Evolutionary conservation across 2,797 vertebrate species (phyloP).

Genomic region (Lemur catta): DNA sequence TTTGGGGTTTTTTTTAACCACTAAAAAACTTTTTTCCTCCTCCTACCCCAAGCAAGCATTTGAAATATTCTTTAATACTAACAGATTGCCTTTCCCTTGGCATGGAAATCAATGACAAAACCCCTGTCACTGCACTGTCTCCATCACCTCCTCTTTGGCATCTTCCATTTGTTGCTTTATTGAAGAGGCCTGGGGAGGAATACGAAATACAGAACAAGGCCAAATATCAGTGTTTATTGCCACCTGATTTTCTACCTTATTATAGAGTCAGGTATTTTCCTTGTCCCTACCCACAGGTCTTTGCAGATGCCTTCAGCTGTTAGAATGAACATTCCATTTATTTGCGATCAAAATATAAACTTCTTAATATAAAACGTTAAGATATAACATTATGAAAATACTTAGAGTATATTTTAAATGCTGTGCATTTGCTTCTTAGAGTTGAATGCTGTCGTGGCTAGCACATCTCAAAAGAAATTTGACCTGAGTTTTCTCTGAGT

Average conservation of each 20-base stretch:
- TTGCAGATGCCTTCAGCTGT: background rate
- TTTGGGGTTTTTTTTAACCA: background rate
- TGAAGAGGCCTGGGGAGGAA: background rate
- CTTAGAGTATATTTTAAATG: background rate
- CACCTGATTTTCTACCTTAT: background rate
- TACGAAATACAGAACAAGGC: background rate
- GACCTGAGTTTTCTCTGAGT: background rate
- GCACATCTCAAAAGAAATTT: background rate
- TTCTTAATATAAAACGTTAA: background rate
- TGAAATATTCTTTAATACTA: background rate
- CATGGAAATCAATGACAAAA: background rate
- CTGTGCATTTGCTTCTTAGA: background rate
- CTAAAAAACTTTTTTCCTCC: background rate
- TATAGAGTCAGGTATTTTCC: background rate
- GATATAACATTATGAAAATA: background rate
- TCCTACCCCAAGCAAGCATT: background rate
- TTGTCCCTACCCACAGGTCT: background rate
- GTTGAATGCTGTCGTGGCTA: background rate
- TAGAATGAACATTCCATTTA: background rate
- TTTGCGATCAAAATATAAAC: conserved; percentile 7
- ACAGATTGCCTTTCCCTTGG: background rate
- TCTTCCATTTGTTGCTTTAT: background rate
- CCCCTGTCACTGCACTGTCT: no score
- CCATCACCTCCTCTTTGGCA: background rate
- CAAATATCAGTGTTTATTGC: background rate